A percentile compares a stretch with the other conserved stretches of the same genome.
Conservation (phyloP, 2,113 vertebrate genomes). For the Isichthys henryi region DNA sequence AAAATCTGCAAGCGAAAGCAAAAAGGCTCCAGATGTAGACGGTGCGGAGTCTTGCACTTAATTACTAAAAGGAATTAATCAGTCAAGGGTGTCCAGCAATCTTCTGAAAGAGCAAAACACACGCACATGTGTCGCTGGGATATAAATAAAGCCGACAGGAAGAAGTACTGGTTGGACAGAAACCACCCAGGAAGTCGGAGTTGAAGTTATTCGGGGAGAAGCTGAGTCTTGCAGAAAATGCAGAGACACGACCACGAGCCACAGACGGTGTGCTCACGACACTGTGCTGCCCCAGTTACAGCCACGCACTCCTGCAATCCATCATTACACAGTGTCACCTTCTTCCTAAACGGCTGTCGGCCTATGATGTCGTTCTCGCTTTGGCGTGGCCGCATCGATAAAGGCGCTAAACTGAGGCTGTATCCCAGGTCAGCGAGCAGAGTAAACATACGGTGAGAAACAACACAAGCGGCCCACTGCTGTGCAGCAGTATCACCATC, state of each 20-base stretch:
- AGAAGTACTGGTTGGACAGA: neutral
- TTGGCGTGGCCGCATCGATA: neutral
- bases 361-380: neutral
- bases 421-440: neutral
- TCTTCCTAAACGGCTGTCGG: neutral
- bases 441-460: neutral
- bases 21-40: neutral
- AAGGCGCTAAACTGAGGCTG: neutral
- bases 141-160: neutral
- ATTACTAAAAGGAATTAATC: neutral
- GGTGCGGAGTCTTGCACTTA: neutral
- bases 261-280: neutral
- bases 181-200: neutral
- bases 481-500: neutral
- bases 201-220: neutral
- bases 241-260: neutral
- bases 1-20: neutral
- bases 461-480: neutral
- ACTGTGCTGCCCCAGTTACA: neutral
- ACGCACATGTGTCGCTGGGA: neutral
- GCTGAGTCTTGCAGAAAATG: neutral
- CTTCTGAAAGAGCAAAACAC: neutral
- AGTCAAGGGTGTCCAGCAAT: neutral
- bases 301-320: neutral
- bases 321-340: neutral